Conservation (phyloP, 2,797 vertebrate species). For the Pangasius krempfi region DNA sequence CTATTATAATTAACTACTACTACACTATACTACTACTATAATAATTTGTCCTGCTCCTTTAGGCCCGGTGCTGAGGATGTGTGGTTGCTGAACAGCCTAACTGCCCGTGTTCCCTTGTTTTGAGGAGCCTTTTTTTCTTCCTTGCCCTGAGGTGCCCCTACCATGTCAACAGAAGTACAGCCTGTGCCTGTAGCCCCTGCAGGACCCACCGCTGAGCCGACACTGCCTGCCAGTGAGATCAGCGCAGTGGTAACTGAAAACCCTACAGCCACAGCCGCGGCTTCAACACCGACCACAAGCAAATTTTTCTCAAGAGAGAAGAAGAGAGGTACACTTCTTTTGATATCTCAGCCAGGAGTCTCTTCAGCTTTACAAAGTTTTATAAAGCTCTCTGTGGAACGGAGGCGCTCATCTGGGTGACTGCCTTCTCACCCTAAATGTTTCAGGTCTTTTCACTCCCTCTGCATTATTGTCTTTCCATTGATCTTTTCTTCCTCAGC, state of each 20-base stretch:
- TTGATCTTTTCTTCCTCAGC: conserved; percentile 66
- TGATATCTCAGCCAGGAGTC: background rate
- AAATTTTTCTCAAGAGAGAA: conserved; percentile 87
- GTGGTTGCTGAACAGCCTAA: conserved; percentile 67
- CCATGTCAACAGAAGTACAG: conserved; percentile 88
- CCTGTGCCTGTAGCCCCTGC: conserved; percentile 63
- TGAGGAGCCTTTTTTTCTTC: conserved; percentile 23
- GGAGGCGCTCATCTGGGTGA: background rate
- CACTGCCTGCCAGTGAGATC: conserved; percentile 54
- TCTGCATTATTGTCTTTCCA: background rate
- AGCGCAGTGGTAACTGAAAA: conserved; percentile 52
- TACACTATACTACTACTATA: background rate
- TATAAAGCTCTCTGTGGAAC: background rate
- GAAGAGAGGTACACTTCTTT: conserved; percentile 83
- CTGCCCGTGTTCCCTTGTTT: conserved; percentile 21
- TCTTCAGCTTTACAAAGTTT: background rate
- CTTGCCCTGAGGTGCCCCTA: conserved; percentile 61
- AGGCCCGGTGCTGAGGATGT: conserved; percentile 70
- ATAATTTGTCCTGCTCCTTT: background rate
- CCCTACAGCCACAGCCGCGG: conserved; percentile 60
- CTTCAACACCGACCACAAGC: conserved; percentile 61
- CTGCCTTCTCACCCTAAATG: background rate
- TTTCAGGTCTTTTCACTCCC: background rate
- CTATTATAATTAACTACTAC: background rate
- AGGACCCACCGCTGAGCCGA: conserved; percentile 57